Evolutionary conservation across 2,113 vertebrate genomes (phyloP).

Genomic region (cattle (Bos taurus)): DNA sequence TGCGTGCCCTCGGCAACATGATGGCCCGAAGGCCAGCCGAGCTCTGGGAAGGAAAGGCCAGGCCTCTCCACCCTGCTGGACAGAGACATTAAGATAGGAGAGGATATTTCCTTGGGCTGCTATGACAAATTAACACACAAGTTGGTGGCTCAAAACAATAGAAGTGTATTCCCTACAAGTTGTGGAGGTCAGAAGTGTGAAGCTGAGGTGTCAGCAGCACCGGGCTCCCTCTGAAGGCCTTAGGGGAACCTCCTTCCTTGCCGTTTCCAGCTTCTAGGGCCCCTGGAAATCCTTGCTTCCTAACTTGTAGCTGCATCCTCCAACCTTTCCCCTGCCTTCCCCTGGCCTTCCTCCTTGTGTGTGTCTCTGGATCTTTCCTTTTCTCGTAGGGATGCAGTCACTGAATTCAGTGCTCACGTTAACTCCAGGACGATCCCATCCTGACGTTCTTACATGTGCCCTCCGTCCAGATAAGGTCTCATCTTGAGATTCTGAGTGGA

Average conservation of each 20-base stretch:
- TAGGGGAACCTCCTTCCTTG: not conserved
- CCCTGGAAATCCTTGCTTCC: not conserved
- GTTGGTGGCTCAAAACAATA: not conserved
- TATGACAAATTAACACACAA: not conserved
- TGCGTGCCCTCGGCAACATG: rapidly evolving
- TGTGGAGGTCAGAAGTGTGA: not conserved
- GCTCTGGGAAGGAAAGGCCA: rapidly evolving
- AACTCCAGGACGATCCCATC: not conserved
- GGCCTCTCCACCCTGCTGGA: rapidly evolving
- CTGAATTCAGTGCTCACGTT: not conserved
- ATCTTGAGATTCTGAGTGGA: not conserved
- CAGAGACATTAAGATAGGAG: not conserved
- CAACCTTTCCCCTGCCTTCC: not conserved
- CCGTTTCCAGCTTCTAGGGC: not conserved
- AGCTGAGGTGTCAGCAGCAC: not conserved
- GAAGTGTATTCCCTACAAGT: not conserved
- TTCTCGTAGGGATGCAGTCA: not conserved
- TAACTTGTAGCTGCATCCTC: not conserved
- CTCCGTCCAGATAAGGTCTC: not conserved
- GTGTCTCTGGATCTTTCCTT: not conserved
- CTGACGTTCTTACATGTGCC: not conserved
- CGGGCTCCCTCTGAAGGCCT: rapidly evolving
- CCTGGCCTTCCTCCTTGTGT: not conserved
- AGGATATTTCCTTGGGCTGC: not conserved
- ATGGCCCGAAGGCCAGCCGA: rapidly evolving